Base-by-base conservation (phyloP, 2,113 vertebrate genomes). In the Plecotus auritus region DNA sequence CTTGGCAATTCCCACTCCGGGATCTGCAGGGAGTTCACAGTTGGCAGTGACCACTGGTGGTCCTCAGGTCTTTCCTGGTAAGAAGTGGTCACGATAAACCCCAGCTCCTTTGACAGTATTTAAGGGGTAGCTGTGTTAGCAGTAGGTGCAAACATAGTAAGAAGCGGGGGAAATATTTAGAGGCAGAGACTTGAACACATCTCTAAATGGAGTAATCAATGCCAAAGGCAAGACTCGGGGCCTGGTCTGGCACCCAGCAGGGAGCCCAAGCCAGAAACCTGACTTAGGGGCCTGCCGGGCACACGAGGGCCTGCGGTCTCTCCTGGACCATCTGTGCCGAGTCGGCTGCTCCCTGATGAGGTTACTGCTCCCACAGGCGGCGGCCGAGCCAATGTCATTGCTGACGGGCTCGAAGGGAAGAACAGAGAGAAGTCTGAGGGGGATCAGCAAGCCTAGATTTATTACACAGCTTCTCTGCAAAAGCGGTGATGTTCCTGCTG, bases 311-410 rank as follows among this genome's bases (percentile, higher is more conserved):
- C 69, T 90, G 11, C 30, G 4, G 54, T 7, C 82, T 91, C 90
- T 94, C 81, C 49, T 87, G 40, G 30, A 88, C 23, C 84, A 88
- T 32, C 40, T 91, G 35, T 85, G 69, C 82, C 86, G 56, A 96
- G 42, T 17, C 90, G 95, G 77, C 47, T 81, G 54, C 56, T 49
- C 37, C 16, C 4, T 97, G 97, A 97, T 98, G 95, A 97, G 66
- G 81, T 69, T 84, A 49, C 59, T 59, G 81, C 69, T 67, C n/a
- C 45, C 85, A 18, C 4, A 91, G 87, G 12, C 4, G 86, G 73
- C 88, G 37, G 47, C 80, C 67, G 9, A 90, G 32, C 76, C 93
- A 69, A 93, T 73, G 51, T 90, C 94, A 70, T 9, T 74, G 91
- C 59, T 96, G 72, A 90, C 94, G 5, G 1, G 80, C 16, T 92